phyloP scores from a whole-genome alignment of 23 tunicate genomes.

The Clavelina lepadiformis region DNA sequence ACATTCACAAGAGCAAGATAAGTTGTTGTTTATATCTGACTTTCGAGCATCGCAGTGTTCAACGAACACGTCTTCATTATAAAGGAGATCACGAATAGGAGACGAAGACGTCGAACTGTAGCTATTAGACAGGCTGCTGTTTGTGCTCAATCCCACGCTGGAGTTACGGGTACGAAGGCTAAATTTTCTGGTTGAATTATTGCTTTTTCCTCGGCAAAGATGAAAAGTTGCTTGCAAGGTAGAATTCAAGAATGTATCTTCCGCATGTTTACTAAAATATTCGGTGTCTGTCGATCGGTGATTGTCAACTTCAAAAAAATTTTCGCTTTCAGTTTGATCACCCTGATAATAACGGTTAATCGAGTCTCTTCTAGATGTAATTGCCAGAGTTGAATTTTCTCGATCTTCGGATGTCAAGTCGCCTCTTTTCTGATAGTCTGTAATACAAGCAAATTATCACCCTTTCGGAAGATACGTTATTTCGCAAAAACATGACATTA shows the following conservation, averaged over 20 bases:
- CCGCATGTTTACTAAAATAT: background rate
- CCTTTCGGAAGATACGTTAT: too few species aligned
- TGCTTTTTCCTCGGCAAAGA: conserved; percentile 16
- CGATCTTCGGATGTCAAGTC: background rate
- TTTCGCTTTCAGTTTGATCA: background rate
- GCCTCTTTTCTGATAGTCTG: background rate
- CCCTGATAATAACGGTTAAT: background rate
- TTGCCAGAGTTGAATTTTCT: background rate
- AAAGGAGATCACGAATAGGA: too few species aligned
- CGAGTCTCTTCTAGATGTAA: background rate
- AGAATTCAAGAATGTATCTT: background rate
- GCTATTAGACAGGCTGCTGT: too few species aligned
- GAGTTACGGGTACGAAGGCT: conserved; percentile 13
- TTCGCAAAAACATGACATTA: too few species aligned
- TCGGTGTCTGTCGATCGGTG: background rate
- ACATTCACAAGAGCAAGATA: too few species aligned
- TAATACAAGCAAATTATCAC: too few species aligned
- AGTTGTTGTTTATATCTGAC: too few species aligned
- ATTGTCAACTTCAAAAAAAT: background rate
- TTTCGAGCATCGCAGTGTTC: too few species aligned
- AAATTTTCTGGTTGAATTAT: conserved; percentile 5
- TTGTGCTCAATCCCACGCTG: too few species aligned
- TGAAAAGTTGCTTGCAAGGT: conserved; percentile 3
- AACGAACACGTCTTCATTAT: too few species aligned
- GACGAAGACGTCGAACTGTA: too few species aligned